Evolutionary conservation across 2,888 invertebrate genomes (phyloP).

Genomic region (Fabriciana adippe): DNA sequence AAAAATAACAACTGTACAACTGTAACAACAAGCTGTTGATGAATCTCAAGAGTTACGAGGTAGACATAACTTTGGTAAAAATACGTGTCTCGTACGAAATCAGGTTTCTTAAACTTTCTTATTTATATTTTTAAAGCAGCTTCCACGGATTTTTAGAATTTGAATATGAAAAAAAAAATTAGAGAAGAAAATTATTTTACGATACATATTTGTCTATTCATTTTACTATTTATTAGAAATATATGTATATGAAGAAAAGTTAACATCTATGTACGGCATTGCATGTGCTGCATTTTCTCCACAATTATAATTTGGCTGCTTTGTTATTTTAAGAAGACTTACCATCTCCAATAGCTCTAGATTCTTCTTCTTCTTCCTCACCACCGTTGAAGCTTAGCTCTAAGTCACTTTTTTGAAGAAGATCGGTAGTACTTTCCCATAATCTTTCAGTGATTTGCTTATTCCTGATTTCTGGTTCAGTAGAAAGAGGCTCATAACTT

Average conservation of each 20-base stretch:
- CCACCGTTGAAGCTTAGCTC: slow-evolving; percentile 62
- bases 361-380: slow-evolving; percentile 58
- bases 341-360: slow-evolving; percentile 65
- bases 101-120: slow-evolving; percentile 12
- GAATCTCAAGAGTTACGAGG: slow-evolving; percentile 1
- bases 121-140: slow-evolving; percentile 11
- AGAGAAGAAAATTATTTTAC: too few species aligned
- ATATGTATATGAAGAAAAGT: too few species aligned
- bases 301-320: background rate
- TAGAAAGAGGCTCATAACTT: slow-evolving; percentile 62
- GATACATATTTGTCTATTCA: too few species aligned
- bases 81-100: slow-evolving; percentile 10
- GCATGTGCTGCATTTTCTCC: too few species aligned
- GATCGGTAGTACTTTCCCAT: slow-evolving; percentile 63
- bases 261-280: too few species aligned
- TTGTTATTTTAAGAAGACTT: slow-evolving; percentile 10
- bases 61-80: slow-evolving; percentile 11
- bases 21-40: background rate
- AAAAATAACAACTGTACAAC: slow-evolving; percentile 1
- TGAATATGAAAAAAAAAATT: too few species aligned
- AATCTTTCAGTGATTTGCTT: slow-evolving; percentile 63
- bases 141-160: background rate
- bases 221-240: too few species aligned
- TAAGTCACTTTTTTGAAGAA: slow-evolving; percentile 63
- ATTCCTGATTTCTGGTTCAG: slow-evolving; percentile 59